These are phyloP conservation scores for Danio jaintianensis DNA, from an alignment of 2,797 vertebrate species.

Conservation along the genomic window DNA sequence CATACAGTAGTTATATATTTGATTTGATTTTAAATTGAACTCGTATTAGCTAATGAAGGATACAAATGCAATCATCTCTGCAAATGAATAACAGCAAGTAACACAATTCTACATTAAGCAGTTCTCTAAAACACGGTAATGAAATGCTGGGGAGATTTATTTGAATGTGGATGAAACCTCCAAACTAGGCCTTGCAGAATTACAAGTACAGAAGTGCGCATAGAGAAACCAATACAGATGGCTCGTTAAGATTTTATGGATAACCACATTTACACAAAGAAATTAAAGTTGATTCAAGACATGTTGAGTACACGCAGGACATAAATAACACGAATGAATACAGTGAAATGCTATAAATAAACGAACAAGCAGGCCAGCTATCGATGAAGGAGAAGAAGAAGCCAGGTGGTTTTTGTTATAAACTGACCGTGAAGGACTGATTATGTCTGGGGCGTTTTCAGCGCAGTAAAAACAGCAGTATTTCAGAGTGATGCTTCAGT, in stretches of 20 bases:
- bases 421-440: conserved; percentile 41
- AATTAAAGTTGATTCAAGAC: conserved; percentile 47
- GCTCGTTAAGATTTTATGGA: conserved; percentile 52
- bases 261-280: conserved; percentile 33
- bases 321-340: conserved; percentile 36
- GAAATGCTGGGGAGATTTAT: conserved; percentile 32
- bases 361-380: conserved; percentile 35
- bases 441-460: conserved; percentile 27
- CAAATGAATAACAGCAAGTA: conserved; percentile 46
- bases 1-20: neutral
- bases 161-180: conserved; percentile 30
- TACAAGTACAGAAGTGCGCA: neutral
- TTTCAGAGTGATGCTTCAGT: conserved; percentile 55
- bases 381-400: conserved; percentile 25
- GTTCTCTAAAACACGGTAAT: conserved; percentile 41
- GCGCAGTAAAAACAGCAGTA: conserved; percentile 51
- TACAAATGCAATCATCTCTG: conserved; percentile 52
- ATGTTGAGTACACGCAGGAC: conserved; percentile 35
- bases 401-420: conserved; percentile 55
- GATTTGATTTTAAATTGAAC: neutral
- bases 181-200: conserved; percentile 12
- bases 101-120: conserved; percentile 43
- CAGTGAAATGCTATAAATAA: conserved; percentile 15
- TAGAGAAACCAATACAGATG: conserved; percentile 51
- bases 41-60: conserved; percentile 45